Conservation (phyloP, 2,113 vertebrate genomes). For the Muntiacus muntjak region DNA sequence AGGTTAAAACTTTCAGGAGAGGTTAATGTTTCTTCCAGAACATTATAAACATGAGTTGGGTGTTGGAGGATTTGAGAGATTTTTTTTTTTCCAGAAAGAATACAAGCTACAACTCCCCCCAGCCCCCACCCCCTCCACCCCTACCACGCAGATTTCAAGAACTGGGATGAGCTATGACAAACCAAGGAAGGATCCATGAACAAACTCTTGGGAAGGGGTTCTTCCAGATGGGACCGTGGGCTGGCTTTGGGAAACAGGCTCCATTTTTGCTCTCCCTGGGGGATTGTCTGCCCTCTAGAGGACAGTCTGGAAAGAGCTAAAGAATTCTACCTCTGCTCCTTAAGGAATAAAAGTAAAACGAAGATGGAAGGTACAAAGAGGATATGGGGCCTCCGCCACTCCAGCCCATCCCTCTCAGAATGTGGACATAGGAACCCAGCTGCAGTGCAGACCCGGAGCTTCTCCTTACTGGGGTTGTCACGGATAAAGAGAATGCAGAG, state of each 20-base stretch:
- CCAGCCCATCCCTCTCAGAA: not conserved
- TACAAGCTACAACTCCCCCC: not conserved
- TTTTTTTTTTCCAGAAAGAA: not conserved
- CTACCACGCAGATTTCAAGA: not conserved
- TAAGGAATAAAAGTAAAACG: not conserved
- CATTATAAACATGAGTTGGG: not conserved
- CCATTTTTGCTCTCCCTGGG: not conserved
- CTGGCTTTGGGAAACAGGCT: not conserved
- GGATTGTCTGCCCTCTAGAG: not conserved
- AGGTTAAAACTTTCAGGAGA: not conserved
- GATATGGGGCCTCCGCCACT: too few species aligned
- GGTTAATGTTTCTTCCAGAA: not conserved
- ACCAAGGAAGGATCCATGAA: too few species aligned
- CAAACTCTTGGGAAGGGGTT: not conserved
- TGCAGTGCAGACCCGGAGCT: too few species aligned
- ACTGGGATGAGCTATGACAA: not conserved
- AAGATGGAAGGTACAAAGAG: not conserved
- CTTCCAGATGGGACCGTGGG: rapidly evolving
- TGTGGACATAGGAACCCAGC: not conserved
- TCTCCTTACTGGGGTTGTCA: not conserved
- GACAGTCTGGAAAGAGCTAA: too few species aligned
- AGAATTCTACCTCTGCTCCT: not conserved
- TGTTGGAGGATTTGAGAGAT: not conserved
- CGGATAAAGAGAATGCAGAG: not conserved
- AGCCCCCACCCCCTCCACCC: not conserved